Evolutionary conservation across 2,113 vertebrate species (phyloP), one percentile per base, ranked within the genome.

Genomic region (Paratilapia polleni): DNA sequence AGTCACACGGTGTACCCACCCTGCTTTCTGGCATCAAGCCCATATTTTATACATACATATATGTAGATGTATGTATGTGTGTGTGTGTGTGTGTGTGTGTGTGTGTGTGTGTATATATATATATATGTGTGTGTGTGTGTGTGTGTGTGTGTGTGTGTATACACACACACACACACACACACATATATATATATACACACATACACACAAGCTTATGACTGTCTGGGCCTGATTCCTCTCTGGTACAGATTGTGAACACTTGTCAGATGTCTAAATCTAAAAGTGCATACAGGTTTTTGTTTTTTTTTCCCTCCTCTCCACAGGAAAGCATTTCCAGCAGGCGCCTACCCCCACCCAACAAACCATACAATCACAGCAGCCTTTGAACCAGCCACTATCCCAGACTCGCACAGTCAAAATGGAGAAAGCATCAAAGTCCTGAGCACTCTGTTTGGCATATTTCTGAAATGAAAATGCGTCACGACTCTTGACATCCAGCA

Each of bases 401-500:
- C 59, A 54, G 66, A 58, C 28, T 63, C 41, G 22, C 34, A 8
- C 77, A 58, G 54, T 76, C 66, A 60, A 68, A 85, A 88, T 76
- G 73, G 66, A 86, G 77, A 85, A n/a, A 1, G 54, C 78, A 80
- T 84, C 79, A 77, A 83, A 81, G 74, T 85, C 81, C 54, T 26
- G 26, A 86, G 36, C 47, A 58, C 63, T 74, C 78, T 3, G 84
- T 14, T 68, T 82, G 49, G 77, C 85, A 86, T 73, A 86, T 86
- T 92, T 77, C 82, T 84, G 70, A 91, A 86, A 93, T 78, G 58
- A 78, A 90, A 92, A 87, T 87, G 88, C 84, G 81, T 94, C 94
- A 95, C 80, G 28, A 78, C 88, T 93, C 88, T 92, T 86, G 87
- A 94, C 91, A 91, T 84, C 85, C 87, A 84, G 90, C 92, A 86